Conservation (phyloP, 2,113 vertebrate species). For the Excalfactoria chinensis region DNA sequence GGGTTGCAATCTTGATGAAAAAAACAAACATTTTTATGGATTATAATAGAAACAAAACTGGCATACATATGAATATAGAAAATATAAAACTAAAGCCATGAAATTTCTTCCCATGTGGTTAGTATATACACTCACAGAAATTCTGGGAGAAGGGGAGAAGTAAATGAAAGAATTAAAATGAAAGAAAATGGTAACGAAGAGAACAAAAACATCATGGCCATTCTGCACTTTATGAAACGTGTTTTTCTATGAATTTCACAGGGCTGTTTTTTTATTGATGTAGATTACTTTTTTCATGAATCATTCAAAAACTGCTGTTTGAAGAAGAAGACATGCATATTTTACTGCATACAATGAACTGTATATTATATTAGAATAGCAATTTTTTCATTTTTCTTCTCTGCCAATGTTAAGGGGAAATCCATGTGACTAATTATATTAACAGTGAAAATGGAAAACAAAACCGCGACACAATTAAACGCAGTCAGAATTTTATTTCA, state of each 20-base stretch:
- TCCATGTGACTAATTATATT: background rate
- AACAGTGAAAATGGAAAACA: background rate
- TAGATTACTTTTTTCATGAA: conserved; percentile 61
- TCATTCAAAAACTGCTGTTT: conserved; percentile 55
- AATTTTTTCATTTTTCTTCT: background rate
- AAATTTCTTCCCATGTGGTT: background rate
- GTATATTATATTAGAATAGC: conserved; percentile 25
- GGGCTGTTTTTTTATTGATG: conserved; percentile 48
- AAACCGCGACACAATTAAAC: background rate
- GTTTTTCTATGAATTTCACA: background rate
- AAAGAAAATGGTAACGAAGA: background rate
- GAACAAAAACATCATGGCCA: background rate
- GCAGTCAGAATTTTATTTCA: background rate
- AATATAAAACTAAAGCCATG: conserved; percentile 8
- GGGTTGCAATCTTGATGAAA: background rate
- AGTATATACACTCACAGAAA: background rate
- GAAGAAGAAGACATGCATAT: conserved; percentile 43
- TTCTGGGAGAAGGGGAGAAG: background rate
- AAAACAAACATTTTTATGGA: background rate
- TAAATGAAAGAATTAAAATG: background rate
- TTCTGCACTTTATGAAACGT: conserved; percentile 13
- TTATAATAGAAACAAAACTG: background rate
- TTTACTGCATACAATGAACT: conserved; percentile 56
- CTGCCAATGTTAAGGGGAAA: background rate
- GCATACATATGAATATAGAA: background rate